Evolutionary conservation across 2,888 invertebrate species (phyloP).

Genomic region (Hypolimnas misippus): DNA sequence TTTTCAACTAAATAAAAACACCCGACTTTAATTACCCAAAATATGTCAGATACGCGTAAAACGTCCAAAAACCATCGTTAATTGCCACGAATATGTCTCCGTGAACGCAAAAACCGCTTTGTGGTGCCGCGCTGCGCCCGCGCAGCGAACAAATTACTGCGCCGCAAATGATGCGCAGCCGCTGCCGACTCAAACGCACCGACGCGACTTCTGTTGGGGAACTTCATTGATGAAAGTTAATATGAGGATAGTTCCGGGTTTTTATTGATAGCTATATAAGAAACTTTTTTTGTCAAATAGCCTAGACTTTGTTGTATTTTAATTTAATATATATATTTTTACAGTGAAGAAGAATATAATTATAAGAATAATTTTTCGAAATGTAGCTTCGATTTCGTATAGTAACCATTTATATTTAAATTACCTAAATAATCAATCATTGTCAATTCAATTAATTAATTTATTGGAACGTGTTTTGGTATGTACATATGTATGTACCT

Average conservation of each 20-base stretch:
- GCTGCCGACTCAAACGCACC: constrained; percentile 56
- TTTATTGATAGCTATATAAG: constrained; percentile 7
- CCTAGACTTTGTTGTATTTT: too few species aligned
- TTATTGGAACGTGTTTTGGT: too few species aligned
- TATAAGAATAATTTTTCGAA: too few species aligned
- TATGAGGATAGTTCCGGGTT: constrained; percentile 21
- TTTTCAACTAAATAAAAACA: constrained; percentile 10
- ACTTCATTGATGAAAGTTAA: constrained; percentile 22
- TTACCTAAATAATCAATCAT: too few species aligned
- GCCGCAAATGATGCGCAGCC: constrained; percentile 60
- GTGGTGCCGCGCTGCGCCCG: constrained; percentile 42
- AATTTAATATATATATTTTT: too few species aligned
- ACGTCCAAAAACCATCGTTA: constrained; percentile 44
- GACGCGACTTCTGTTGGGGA: constrained; percentile 38
- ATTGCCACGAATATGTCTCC: constrained; percentile 41
- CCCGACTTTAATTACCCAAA: constrained; percentile 77
- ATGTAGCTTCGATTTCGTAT: too few species aligned
- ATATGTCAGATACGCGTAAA: constrained; percentile 57
- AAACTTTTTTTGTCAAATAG: neutral
- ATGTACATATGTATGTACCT: too few species aligned
- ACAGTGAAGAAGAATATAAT: too few species aligned
- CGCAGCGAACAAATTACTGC: constrained; percentile 57
- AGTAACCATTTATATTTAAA: too few species aligned
- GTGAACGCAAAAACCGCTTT: constrained; percentile 38
- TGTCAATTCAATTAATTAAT: too few species aligned